Base-by-base conservation (phyloP, 2,797 vertebrate species). In the Poecilia wingei region DNA sequence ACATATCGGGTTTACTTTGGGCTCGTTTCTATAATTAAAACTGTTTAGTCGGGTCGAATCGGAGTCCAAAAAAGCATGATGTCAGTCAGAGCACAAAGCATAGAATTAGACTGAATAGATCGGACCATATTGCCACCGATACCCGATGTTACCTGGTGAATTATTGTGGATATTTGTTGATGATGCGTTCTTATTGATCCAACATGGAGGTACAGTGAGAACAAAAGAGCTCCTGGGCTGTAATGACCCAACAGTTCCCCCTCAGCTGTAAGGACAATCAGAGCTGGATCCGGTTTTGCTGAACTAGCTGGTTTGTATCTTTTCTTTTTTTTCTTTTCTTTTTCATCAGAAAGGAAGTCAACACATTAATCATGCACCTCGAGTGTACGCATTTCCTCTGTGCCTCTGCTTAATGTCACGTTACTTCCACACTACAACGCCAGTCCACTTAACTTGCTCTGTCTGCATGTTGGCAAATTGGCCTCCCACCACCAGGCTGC, bases 391-490 rank as follows among this genome's bases (percentile, higher is more conserved):
- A 41, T 72, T 36, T 79, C 45, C 72, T 85, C 73, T 59, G 75
- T 77, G 79, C 74, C 73, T 77, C 68, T 85, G 82, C 80, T 66
- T 86, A 89, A 91, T 85, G 85, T 77, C 78, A 78, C 79, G 77
- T 73, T 71, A 72, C 78, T 46, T 79, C 64, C 69, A 47, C 13
- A 74, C 59, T 18, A 61, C 73, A 28, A 78, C 74, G 25, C 69
- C 39, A 66, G 51, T 76, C 86, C 82, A 73, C 80, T 71, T 46
- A 28, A 73, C 83, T 78, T 12, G 45, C 61, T 83, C 76, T 75
- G 76, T 73, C 33, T 79, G 80, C 75, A 82, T 74, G 84, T 77
- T 81, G 85, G 66, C 36, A 79, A 86, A 84, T 79, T 72, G 77
- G 85, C 76, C 57, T 75, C 81, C 87, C 45, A 16, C 76, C 61